A percentile compares a stretch with the other conserved stretches of the same genome.
Conservation (phyloP, 2,113 vertebrate genomes). For the Fulmarus glacialis region DNA sequence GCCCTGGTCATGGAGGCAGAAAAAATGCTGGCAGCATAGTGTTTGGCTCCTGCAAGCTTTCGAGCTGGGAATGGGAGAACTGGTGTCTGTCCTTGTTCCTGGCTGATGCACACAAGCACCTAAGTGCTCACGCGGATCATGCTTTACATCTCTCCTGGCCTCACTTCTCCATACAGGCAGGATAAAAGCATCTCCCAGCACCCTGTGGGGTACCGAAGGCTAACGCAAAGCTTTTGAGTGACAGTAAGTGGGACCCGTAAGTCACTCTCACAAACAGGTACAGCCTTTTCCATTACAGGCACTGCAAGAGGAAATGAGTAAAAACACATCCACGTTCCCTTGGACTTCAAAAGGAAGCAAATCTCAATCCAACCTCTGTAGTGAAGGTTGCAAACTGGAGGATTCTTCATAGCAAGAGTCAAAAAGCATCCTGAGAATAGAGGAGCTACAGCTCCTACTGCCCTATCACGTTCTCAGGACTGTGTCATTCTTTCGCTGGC, state of each 20-base stretch:
- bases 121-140: background rate
- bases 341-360: background rate
- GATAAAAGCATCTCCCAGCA: background rate
- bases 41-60: background rate
- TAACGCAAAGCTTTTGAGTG: background rate
- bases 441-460: background rate
- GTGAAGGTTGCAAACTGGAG: background rate
- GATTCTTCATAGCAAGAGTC: background rate
- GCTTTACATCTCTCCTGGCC: background rate
- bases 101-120: background rate
- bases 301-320: background rate
- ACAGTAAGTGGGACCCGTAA: fast-evolving
- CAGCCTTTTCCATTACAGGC: background rate
- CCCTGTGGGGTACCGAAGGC: background rate
- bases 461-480: background rate
- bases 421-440: background rate
- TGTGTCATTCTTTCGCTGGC: background rate
- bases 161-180: background rate
- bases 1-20: background rate
- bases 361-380: background rate
- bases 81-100: background rate
- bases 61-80: background rate
- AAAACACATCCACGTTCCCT: background rate
- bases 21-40: background rate
- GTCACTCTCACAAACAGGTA: background rate